Evolutionary conservation across 2,113 vertebrate species (phyloP).

Genomic region (Hippoglossus stenolepis): DNA sequence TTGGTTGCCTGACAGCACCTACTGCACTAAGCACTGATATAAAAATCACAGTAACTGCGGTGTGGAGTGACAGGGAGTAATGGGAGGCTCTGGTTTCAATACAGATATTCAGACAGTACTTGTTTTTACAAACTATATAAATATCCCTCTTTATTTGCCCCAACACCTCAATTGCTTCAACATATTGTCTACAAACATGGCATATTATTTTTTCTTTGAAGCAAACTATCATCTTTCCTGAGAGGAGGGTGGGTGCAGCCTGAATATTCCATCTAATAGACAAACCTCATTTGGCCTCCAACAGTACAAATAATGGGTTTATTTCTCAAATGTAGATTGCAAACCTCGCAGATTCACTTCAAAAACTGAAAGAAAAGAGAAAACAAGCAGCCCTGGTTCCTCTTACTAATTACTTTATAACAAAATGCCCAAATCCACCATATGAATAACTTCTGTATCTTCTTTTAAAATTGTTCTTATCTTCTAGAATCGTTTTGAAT

Average conservation of each 20-base stretch:
- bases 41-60: conserved; percentile 25
- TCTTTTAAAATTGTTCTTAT: not conserved
- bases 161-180: not conserved
- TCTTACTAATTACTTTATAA: conserved; percentile 34
- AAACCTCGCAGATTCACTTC: not conserved
- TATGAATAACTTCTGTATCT: conserved; percentile 39
- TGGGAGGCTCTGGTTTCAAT: not conserved
- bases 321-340: not conserved
- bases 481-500: not conserved
- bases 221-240: conserved; percentile 10
- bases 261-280: not conserved
- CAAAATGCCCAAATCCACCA: conserved; percentile 37
- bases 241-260: not conserved
- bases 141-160: not conserved
- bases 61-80: conserved; percentile 17
- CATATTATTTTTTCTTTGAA: conserved; percentile 22
- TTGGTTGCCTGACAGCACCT: conserved; percentile 44
- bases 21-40: conserved; percentile 24
- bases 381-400: conserved; percentile 18
- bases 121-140: not conserved
- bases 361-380: not conserved
- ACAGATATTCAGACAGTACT: conserved; percentile 9
- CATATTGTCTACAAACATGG: not conserved
- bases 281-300: not conserved
- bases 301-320: not conserved